Conservation (phyloP, 2,113 vertebrate genomes). For the Arenaria interpres region DNA sequence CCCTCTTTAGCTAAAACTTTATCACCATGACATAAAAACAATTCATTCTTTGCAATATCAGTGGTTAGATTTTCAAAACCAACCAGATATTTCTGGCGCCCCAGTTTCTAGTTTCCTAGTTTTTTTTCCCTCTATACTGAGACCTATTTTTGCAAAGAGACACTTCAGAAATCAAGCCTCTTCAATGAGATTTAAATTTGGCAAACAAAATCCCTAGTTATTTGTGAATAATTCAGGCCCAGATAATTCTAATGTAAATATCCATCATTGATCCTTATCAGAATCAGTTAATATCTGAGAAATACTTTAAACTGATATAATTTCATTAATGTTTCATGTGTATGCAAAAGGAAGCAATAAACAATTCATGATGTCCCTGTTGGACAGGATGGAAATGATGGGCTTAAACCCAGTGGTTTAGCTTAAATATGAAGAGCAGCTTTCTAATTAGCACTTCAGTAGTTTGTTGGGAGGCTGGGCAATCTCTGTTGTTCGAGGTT, state of each 20-base stretch:
- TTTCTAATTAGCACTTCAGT: background rate
- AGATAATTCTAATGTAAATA: conserved; percentile 11
- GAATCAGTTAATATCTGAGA: background rate
- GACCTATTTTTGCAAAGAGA: conserved; percentile 21
- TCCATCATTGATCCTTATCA: background rate
- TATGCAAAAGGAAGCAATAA: background rate
- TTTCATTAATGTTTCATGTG: background rate
- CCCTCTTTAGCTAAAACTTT: background rate
- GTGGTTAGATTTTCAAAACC: background rate
- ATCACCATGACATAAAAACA: background rate
- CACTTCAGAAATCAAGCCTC: conserved; percentile 46
- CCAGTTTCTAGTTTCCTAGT: background rate
- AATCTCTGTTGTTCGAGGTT: background rate
- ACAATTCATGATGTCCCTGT: background rate
- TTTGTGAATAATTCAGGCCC: background rate
- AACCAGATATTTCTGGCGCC: conserved; percentile 18
- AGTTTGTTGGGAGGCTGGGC: background rate
- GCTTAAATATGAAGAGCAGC: background rate
- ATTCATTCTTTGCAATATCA: background rate
- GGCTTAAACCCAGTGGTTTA: background rate
- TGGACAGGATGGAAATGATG: background rate
- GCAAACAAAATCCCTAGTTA: background rate
- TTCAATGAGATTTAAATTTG: conserved; percentile 14
- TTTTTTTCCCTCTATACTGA: background rate
- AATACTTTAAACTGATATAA: background rate